Conservation (phyloP, 2,113 vertebrate genomes). For the Rhea americana region DNA sequence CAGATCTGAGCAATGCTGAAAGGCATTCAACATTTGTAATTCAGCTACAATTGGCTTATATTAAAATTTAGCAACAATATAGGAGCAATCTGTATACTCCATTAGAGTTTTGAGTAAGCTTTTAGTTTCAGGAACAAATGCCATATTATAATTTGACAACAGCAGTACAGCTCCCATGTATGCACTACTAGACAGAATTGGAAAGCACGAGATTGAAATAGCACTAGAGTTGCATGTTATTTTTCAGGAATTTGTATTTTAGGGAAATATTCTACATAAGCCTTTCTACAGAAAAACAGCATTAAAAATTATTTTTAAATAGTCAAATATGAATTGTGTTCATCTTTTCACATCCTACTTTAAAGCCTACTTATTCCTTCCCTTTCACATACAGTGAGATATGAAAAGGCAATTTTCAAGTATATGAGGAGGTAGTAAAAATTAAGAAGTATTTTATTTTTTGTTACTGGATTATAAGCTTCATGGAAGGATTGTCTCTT, state of each 20-base stretch:
- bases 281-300: neutral
- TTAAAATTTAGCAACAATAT: neutral
- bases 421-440: neutral
- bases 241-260: neutral
- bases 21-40: neutral
- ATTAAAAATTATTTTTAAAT: neutral
- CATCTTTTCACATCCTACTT: neutral
- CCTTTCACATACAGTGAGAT: neutral
- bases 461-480: neutral
- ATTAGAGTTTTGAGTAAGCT: fast-evolving
- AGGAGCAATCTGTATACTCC: neutral
- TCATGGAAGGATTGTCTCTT: neutral
- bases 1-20: neutral
- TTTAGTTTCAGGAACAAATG: neutral
- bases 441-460: neutral
- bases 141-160: fast-evolving
- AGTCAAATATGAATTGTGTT: neutral
- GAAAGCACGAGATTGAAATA: fast-evolving
- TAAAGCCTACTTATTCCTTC: neutral
- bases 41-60: neutral
- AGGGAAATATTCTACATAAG: neutral
- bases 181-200: fast-evolving
- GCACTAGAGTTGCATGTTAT: neutral
- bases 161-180: neutral
- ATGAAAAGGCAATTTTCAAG: neutral